Base-by-base conservation (phyloP, 2,888 invertebrate genomes). In the Agrilus biguttatus region DNA sequence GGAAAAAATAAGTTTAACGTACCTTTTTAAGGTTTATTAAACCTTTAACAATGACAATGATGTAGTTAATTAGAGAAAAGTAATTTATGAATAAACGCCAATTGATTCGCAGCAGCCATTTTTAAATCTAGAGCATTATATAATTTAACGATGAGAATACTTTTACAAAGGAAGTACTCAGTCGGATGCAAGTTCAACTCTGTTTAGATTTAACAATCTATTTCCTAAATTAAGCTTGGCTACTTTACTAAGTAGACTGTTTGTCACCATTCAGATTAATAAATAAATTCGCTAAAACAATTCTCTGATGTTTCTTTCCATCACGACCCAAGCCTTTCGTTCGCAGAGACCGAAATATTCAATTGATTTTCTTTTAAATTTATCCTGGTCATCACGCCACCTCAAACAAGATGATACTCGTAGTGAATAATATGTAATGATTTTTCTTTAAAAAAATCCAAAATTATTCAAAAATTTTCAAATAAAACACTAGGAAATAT, bases 191-290 rank as follows among this genome's bases (percentile, higher is more conserved):
- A 65, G 64, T 64, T 65, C 61, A 61, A 63, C 63, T 62, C 61
- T 62, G 64, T 64, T 50, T 62, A 62, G 66, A 67, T 66, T 67
- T 67, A 67, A 67, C 67, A 66, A 67, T 66, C 65, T 63, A 66
- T 65, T 66, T 66, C 66, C 66, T 66, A 66, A 66, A 66, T 66
- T 66, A 65, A 65, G 55, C 54, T 54, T 45, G 48, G 50, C 58
- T 60, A 49, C 51, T 53, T 53, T 49, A 52, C 44, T 47, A 47
- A 47, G 47, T 47, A 47, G 47, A 50, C 47, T 51, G 51, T 51
- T 53, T 53, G 48, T 53, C 50, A 45, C 50, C 48, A 52, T 45
- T 46, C 47, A 51, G 45, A 48, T 46, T 46, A 45, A 28, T 28
- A 28, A 28, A 28, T 28, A 28, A 28, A 28, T 28, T 28, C 28